A percentile compares a stretch with the other conserved stretches of the same genome.
Conservation (phyloP, 2,797 vertebrate genomes). For the Melanotaenia maccullochi region DNA sequence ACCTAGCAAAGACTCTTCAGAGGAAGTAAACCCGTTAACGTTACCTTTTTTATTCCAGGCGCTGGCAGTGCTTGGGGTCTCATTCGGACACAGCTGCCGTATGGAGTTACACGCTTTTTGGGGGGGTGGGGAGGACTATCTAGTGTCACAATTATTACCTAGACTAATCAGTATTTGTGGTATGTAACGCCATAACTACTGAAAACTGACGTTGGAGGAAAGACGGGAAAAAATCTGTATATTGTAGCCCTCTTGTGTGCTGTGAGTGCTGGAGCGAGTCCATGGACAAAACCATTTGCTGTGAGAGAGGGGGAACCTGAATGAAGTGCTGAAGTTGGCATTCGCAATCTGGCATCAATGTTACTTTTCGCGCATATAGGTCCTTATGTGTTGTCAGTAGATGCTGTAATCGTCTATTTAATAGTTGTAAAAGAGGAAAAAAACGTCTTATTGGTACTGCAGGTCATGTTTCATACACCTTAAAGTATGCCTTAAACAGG, state of each 20-base stretch:
- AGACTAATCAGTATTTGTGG: too few relatives aligned
- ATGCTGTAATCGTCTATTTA: not conserved
- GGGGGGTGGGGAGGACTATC: too few relatives aligned
- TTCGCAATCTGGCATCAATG: constrained; percentile 17
- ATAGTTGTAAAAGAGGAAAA: not conserved
- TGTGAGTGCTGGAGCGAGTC: constrained; percentile 64
- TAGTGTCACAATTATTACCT: too few relatives aligned
- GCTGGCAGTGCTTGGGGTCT: too few relatives aligned
- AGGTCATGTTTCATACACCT: not conserved
- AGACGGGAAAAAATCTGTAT: too few relatives aligned
- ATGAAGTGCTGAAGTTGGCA: constrained; percentile 62
- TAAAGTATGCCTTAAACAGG: not conserved
- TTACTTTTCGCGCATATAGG: not conserved
- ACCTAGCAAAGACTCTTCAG: constrained; percentile 54
- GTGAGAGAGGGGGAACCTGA: constrained; percentile 3
- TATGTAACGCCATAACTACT: too few relatives aligned
- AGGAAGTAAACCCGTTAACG: constrained; percentile 37
- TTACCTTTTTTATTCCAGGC: constrained; percentile 45
- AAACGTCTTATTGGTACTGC: not conserved
- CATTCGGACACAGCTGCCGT: too few relatives aligned
- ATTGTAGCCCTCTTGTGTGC: constrained; percentile 48
- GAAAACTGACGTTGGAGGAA: too few relatives aligned
- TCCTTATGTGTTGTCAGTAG: not conserved
- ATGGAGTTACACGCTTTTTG: too few relatives aligned
- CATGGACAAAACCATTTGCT: constrained; percentile 71